Evolutionary conservation across 1,140 invertebrate species (phyloP).

Genomic region (Proctacanthus coquilletti): DNA sequence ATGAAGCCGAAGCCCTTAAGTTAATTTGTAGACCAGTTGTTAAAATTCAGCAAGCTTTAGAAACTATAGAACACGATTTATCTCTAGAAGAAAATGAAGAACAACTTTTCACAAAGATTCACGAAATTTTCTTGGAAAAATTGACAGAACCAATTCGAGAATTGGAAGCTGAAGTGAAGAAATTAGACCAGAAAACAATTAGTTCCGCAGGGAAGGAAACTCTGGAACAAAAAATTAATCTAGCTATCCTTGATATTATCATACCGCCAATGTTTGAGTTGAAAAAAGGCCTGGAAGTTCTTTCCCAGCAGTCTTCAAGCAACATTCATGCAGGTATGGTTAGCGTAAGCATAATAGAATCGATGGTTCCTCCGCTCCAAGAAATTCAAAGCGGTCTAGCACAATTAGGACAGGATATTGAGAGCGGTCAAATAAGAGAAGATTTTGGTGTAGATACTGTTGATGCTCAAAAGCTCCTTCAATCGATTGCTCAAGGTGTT

Average conservation of each 20-base stretch:
- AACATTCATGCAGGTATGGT: slow-evolving; percentile 21
- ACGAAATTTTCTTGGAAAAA: slow-evolving; percentile 32
- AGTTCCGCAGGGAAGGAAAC: slow-evolving; percentile 29
- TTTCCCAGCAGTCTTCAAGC: slow-evolving; percentile 17
- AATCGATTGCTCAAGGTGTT: slow-evolving; percentile 26
- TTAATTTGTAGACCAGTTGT: slow-evolving; percentile 27
- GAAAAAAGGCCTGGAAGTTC: slow-evolving; percentile 31
- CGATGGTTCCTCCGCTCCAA: slow-evolving; percentile 32
- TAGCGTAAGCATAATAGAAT: slow-evolving; percentile 31
- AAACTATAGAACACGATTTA: slow-evolving; percentile 30
- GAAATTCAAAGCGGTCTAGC: slow-evolving; percentile 33
- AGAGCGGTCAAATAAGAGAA: slow-evolving; percentile 16
- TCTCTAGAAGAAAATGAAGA: slow-evolving; percentile 27
- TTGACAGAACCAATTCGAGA: slow-evolving; percentile 31
- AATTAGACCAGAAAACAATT: slow-evolving; percentile 30
- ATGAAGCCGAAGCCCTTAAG: slow-evolving; percentile 26
- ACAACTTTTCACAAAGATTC: slow-evolving; percentile 23
- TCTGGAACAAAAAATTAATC: slow-evolving; percentile 33
- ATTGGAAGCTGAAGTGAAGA: slow-evolving; percentile 28
- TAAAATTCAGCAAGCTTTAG: slow-evolving; percentile 30
- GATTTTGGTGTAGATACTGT: slow-evolving; percentile 17
- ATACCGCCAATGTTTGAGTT: slow-evolving; percentile 33
- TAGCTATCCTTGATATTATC: slow-evolving; percentile 34
- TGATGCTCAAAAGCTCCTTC: slow-evolving; percentile 22
- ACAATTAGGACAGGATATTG: slow-evolving; percentile 23